These are phyloP conservation scores for Erethizon dorsatum DNA, from an alignment of 2,797 vertebrate species.

Conservation along the genomic window DNA sequence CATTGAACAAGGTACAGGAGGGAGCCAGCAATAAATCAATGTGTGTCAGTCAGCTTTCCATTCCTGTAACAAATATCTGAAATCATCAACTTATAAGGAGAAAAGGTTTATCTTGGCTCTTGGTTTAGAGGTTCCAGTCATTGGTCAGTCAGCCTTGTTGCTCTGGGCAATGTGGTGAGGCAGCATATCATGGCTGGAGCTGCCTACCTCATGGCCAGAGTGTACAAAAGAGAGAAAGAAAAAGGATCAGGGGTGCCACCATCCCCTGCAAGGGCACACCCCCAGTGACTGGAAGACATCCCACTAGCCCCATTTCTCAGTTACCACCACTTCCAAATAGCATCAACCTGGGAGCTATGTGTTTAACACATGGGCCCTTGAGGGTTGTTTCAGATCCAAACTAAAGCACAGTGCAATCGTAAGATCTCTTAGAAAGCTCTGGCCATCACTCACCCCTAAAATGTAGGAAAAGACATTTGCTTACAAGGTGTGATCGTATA, in stretches of 20 bases:
- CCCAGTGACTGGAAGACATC: not conserved
- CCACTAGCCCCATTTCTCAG: not conserved
- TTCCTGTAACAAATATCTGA: not conserved
- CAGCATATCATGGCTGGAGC: not conserved
- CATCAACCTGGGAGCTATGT: not conserved
- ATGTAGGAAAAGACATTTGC: not conserved
- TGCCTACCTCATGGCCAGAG: not conserved
- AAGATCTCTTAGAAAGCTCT: slow-evolving; percentile 3
- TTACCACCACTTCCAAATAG: not conserved
- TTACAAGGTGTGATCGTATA: not conserved
- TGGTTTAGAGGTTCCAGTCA: not conserved
- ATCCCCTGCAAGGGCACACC: not conserved
- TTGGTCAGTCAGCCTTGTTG: not conserved
- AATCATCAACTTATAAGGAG: not conserved
- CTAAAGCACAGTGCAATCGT: not conserved
- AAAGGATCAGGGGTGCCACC: not conserved
- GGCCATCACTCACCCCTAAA: not conserved
- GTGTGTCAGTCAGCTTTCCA: not conserved
- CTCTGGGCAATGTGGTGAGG: not conserved
- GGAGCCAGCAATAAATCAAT: not conserved
- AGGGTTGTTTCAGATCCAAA: not conserved
- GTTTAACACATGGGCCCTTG: not conserved
- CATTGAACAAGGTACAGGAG: not conserved
- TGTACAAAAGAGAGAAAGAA: not conserved
- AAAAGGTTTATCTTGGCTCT: not conserved